Conservation (phyloP, 2,113 vertebrate species). For the Aegotheles bennettii region DNA sequence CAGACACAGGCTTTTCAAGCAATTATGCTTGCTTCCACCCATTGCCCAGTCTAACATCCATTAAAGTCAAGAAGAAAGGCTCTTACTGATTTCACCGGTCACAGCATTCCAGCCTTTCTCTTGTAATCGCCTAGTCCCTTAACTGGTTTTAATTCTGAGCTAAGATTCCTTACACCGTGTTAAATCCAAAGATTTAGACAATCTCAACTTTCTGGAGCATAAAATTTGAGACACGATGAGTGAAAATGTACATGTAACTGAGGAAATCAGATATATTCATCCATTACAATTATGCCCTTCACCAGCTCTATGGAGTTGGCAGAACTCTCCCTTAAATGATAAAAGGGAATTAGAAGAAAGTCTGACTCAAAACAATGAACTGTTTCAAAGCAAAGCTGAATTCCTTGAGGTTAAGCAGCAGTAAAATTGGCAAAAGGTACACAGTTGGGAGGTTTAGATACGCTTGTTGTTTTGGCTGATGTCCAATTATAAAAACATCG, state of each 20-base stretch:
- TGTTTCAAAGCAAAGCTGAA: slow-evolving; percentile 50
- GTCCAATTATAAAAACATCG: background rate
- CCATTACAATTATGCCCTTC: slow-evolving; percentile 2
- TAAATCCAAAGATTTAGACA: background rate
- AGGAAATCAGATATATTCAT: slow-evolving; percentile 12
- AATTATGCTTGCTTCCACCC: background rate
- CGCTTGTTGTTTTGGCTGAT: background rate
- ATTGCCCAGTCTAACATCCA: background rate
- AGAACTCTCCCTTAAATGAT: background rate
- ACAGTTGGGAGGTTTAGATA: background rate
- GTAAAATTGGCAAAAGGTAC: slow-evolving; percentile 24
- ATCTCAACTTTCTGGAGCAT: background rate
- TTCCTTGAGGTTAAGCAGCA: background rate
- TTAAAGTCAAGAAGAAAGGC: background rate
- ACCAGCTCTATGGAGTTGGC: background rate
- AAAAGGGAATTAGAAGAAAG: slow-evolving; percentile 21
- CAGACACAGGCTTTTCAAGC: background rate
- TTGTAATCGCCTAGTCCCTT: background rate
- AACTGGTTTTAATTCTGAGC: background rate
- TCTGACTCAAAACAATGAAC: slow-evolving; percentile 15
- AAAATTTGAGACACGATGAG: background rate
- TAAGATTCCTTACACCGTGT: background rate
- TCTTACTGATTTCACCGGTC: background rate
- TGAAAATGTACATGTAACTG: background rate
- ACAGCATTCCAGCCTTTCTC: background rate